Conservation (phyloP, 2,888 invertebrate species). For the Blastobasis lacticolella region DNA sequence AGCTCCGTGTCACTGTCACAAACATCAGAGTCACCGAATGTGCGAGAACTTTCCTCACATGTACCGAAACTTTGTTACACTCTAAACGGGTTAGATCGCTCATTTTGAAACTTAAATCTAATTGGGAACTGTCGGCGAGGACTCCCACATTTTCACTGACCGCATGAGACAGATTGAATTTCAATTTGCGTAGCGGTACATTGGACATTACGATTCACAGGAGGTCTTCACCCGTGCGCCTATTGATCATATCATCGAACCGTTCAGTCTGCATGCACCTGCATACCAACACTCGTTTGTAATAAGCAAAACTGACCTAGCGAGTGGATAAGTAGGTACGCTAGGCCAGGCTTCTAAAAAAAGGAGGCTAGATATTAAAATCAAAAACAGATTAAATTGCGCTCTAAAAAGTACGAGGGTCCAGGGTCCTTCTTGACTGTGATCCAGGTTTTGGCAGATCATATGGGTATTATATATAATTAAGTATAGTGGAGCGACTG, state of each 20-base stretch:
- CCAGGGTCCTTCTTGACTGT: too few relatives aligned
- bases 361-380: too few relatives aligned
- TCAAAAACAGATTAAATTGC: too few relatives aligned
- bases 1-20: constrained; percentile 37
- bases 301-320: constrained; percentile 3
- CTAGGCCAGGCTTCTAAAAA: too few relatives aligned
- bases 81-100: constrained; percentile 53
- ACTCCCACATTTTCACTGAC: constrained; percentile 67
- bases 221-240: constrained; percentile 27
- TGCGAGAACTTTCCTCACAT: constrained; percentile 48
- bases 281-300: constrained; percentile 11
- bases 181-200: constrained; percentile 68
- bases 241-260: constrained; percentile 60
- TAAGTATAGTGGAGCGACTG: too few relatives aligned
- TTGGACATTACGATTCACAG: constrained; percentile 57
- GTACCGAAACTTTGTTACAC: constrained; percentile 47
- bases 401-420: too few relatives aligned
- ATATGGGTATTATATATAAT: too few relatives aligned
- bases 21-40: constrained; percentile 39
- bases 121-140: constrained; percentile 51
- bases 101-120: constrained; percentile 63
- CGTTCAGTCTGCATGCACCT: constrained; percentile 21
- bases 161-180: constrained; percentile 53
- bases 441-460: too few relatives aligned
- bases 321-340: too few relatives aligned